A percentile compares a stretch with the other conserved stretches of the same genome.
Evolutionary conservation across 1,140 invertebrate species (phyloP).

Genomic region (Drosophila ohnishii): DNA sequence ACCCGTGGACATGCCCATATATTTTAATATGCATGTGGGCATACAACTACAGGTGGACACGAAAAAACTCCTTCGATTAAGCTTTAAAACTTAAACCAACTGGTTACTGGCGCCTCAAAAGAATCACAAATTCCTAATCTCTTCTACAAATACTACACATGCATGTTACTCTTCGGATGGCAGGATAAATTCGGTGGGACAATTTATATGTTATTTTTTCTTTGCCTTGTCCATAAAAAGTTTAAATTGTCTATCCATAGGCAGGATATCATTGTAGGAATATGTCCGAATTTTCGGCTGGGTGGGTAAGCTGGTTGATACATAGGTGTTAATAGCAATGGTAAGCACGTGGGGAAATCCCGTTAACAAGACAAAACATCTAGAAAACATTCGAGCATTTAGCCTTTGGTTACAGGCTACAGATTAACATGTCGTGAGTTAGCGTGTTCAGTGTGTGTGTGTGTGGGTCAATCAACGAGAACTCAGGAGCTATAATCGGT

Average conservation of each 20-base stretch:
- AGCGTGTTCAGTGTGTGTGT: slow-evolving; percentile 8
- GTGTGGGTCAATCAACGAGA: not conserved
- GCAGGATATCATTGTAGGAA: not conserved
- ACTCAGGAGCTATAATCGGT: slow-evolving; percentile 9
- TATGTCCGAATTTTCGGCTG: not conserved
- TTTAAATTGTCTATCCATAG: too few species aligned
- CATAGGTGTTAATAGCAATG: slow-evolving; percentile 9
- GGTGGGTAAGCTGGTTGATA: not conserved
- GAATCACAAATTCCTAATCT: not conserved
- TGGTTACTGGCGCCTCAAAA: not conserved
- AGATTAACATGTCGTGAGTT: not conserved
- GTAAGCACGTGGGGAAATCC: slow-evolving; percentile 28
- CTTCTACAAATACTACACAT: not conserved
- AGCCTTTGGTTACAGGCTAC: slow-evolving; percentile 8
- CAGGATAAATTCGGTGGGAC: too few species aligned
- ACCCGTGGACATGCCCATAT: not conserved
- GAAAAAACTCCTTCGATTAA: not conserved
- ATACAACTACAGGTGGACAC: not conserved
- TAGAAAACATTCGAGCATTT: slow-evolving; percentile 46
- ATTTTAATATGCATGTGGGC: not conserved
- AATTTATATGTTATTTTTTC: too few species aligned
- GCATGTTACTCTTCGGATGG: too few species aligned
- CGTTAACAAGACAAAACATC: slow-evolving; percentile 27
- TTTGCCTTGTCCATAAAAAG: too few species aligned
- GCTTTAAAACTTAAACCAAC: not conserved